Evolutionary conservation across 2,888 invertebrate genomes (phyloP).

Genomic region (Pachymerium ferrugineum): DNA sequence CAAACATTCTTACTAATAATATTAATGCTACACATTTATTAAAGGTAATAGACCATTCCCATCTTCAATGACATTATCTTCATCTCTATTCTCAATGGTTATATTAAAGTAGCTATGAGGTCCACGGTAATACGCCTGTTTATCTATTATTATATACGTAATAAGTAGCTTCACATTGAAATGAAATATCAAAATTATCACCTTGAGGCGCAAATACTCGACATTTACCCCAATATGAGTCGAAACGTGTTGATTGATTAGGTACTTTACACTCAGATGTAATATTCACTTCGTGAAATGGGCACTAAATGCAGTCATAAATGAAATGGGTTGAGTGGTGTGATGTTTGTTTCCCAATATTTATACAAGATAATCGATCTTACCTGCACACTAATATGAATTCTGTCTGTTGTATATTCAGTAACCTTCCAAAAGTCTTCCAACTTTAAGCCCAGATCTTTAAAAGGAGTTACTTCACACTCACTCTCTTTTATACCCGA

Average conservation of each 20-base stretch:
- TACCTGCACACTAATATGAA: neutral
- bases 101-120: neutral
- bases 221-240: neutral
- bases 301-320: too few relatives aligned
- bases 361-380: neutral
- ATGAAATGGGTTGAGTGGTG: neutral
- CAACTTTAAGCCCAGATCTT: too few relatives aligned
- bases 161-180: too few relatives aligned
- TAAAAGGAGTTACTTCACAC: neutral
- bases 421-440: too few relatives aligned
- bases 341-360: neutral
- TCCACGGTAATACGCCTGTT: neutral
- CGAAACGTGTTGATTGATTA: neutral
- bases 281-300: neutral
- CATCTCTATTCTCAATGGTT: neutral
- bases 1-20: too few relatives aligned
- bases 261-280: neutral
- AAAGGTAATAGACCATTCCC: too few relatives aligned
- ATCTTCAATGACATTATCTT: too few relatives aligned
- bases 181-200: neutral
- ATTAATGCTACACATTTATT: too few relatives aligned
- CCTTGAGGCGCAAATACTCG: neutral
- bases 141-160: too few relatives aligned
- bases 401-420: too few relatives aligned
- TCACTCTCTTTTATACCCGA: neutral